Base-by-base conservation (phyloP, 1,140 invertebrate genomes). In the Aphidius ervi region DNA sequence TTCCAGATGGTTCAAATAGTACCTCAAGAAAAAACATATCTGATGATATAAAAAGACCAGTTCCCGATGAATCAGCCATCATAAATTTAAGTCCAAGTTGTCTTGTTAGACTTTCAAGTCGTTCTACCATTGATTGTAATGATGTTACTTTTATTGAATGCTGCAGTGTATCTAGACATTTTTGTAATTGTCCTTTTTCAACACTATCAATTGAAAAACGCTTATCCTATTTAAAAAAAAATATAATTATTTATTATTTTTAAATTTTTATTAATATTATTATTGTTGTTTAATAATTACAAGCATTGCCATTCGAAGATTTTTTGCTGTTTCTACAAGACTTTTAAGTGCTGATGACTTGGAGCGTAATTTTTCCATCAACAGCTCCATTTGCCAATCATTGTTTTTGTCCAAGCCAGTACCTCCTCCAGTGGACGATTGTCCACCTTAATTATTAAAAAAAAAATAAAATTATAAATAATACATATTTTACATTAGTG, bases 1-100 rank as follows among this genome's bases (percentile, higher is more conserved):
- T 83, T 47, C 93, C 94, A 59, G 83, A 87, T 1, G 86, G 80
- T 70, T 95, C 92, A 41, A 97, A 80, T 43, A 92, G 72, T 63
- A 98, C 90, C 82, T 97, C 94, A 64, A 98, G 84, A 75, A 94
- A 96, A 77, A 97, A 98, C 94, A 97, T 97, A 74, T 97, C 94
- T 1, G 93, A 95, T 37, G 91, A 95, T 76, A 97, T 95, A 69
- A 95, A 95, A 63, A 92, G 84, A 73, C 91, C 90, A 45, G 87
- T 86, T 47, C 85, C 89, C 65, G 85, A 83, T 70, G 82, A 84
- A 58, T 87, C 87, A 58, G 86, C 82, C 64, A 88, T 86, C 68
- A 88, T 87, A 61, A 56, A 55, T 63, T 75, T 79, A 92, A 31
- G 23, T 85, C 92, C 92, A 54, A 95, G 81, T 72, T 96, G 93